Conservation (phyloP, 1,140 invertebrate species). For the Andricus grossulariae region DNA sequence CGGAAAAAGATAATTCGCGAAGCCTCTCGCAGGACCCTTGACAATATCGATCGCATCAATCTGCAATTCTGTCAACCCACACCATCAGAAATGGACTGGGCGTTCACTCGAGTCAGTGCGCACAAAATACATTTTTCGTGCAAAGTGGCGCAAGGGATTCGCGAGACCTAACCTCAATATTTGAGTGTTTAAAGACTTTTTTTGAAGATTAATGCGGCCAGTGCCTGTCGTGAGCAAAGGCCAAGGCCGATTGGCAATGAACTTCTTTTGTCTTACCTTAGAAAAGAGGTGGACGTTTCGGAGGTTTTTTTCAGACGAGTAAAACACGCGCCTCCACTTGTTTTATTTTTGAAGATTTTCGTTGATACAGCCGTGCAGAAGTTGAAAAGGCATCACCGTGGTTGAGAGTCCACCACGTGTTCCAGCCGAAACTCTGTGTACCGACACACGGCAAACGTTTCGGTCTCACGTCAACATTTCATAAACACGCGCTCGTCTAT, state of each 20-base stretch:
- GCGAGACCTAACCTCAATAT: slow-evolving; percentile 55
- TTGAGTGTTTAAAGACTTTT: slow-evolving; percentile 13
- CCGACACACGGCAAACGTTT: slow-evolving; percentile 32
- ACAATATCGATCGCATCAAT: slow-evolving; percentile 73
- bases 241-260: neutral
- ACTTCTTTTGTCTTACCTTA: neutral
- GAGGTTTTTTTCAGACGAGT: neutral
- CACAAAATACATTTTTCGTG: slow-evolving; percentile 58
- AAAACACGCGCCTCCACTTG: slow-evolving; percentile 35
- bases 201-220: neutral
- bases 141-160: slow-evolving; percentile 43
- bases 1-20: slow-evolving; percentile 34
- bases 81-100: slow-evolving; percentile 72
- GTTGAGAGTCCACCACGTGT: slow-evolving; percentile 51
- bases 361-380: neutral
- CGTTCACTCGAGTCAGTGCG: slow-evolving; percentile 68
- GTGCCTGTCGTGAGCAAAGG: neutral
- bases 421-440: slow-evolving; percentile 28
- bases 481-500: slow-evolving; percentile 45
- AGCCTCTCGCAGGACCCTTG: slow-evolving; percentile 53
- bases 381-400: neutral
- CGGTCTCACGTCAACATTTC: slow-evolving; percentile 39
- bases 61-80: slow-evolving; percentile 65
- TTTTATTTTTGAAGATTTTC: slow-evolving; percentile 34
- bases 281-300: neutral